phyloP scores from a whole-genome alignment of 1,140 invertebrate species.

The Leptinotarsa texana region DNA sequence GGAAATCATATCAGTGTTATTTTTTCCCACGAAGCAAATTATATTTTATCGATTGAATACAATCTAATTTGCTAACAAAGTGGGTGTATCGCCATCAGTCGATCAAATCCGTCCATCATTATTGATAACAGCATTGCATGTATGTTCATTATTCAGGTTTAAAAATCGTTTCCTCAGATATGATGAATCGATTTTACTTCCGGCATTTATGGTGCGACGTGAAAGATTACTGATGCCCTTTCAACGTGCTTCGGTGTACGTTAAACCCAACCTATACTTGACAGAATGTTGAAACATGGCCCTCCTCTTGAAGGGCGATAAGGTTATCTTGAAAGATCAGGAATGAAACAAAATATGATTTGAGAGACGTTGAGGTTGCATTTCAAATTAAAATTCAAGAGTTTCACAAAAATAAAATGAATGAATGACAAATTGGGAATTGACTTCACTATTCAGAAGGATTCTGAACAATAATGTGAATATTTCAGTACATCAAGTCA shows the following conservation, averaged over 20 bases:
- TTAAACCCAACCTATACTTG: neutral
- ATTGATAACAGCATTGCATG: conserved; percentile 3
- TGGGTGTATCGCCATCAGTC: neutral
- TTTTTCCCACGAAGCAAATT: no score
- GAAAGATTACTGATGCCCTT: neutral
- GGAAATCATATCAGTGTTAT: no score
- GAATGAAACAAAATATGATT: no score
- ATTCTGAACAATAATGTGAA: no score
- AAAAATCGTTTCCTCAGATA: neutral
- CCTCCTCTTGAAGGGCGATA: neutral
- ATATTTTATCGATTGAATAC: neutral
- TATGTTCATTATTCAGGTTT: neutral
- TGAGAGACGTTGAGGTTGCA: no score
- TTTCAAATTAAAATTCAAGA: no score
- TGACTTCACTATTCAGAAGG: no score
- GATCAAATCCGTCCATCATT: conserved; percentile 5
- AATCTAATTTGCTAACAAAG: neutral
- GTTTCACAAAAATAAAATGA: no score
- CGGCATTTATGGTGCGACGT: neutral
- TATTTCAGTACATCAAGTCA: no score
- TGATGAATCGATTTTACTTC: conserved; percentile 3
- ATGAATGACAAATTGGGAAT: no score
- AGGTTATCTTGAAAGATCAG: no score
- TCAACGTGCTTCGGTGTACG: neutral
- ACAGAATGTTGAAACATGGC: neutral